Percentiles rank a stretch among this genome's conserved stretches.
These are phyloP conservation scores for Volucella inanis DNA, from an alignment of 2,888 invertebrate genomes.

Conservation along the genomic window DNA sequence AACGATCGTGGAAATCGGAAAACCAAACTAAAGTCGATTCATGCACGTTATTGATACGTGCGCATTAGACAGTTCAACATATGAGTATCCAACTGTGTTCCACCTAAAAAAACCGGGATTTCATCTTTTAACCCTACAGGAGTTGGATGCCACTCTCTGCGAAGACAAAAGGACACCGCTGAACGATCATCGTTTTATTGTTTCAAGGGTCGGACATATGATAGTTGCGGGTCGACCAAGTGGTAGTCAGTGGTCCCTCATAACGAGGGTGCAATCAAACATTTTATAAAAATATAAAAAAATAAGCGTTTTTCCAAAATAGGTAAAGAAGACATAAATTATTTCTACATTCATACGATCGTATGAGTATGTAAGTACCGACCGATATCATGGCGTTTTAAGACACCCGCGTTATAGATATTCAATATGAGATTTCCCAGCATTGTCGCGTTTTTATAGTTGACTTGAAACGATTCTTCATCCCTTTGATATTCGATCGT, in stretches of 20 bases:
- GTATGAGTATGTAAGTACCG: background rate
- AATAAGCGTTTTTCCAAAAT: constrained; percentile 36
- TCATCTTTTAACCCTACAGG: constrained; percentile 71
- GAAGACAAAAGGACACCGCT: constrained; percentile 74
- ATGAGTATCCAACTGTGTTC: constrained; percentile 74
- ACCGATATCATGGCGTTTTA: constrained; percentile 61
- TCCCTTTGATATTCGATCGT: constrained; percentile 11
- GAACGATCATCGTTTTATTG: constrained; percentile 70
- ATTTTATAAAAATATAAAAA: constrained; percentile 62
- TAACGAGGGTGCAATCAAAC: constrained; percentile 75
- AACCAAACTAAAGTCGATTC: constrained; percentile 38
- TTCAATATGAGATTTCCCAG: constrained; percentile 44
- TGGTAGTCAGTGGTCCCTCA: constrained; percentile 58
- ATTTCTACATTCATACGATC: constrained; percentile 1
- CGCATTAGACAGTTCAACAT: constrained; percentile 49
- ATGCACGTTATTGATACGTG: constrained; percentile 51
- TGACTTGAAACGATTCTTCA: constrained; percentile 37
- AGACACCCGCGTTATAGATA: constrained; percentile 41
- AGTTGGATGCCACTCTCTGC: constrained; percentile 55
- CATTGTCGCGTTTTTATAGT: constrained; percentile 41
- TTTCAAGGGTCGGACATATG: constrained; percentile 53
- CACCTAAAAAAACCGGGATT: constrained; percentile 68
- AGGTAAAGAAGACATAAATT: constrained; percentile 74
- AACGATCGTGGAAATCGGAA: constrained; percentile 53
- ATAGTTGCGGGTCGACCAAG: constrained; percentile 59